These are phyloP conservation scores for Trichacis sp. DNA, from an alignment of 2,888 invertebrate species.

Conservation along the genomic window DNA sequence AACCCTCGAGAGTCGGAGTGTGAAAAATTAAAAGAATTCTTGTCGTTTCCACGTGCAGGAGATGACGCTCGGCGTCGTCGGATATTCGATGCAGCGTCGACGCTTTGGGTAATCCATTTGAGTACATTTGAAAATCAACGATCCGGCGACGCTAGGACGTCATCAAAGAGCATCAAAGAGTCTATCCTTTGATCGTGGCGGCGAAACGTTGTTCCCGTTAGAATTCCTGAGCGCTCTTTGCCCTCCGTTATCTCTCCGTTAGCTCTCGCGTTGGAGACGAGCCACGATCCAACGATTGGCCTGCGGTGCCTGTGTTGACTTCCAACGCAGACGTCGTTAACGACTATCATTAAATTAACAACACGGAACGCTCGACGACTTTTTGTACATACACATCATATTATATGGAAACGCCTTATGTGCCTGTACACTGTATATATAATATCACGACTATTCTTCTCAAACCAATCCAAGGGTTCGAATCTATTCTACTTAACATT, in stretches of 20 bases:
- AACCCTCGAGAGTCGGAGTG: no score
- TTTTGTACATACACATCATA: conserved; percentile 39
- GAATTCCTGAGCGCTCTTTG: not conserved
- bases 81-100: not conserved
- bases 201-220: not conserved
- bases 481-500: no score
- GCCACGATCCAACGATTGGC: conserved; percentile 42
- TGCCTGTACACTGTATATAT: conserved; percentile 39
- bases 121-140: conserved; percentile 19
- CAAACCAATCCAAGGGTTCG: no score
- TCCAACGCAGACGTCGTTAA: conserved; percentile 39
- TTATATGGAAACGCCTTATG: conserved; percentile 27
- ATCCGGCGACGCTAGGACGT: conserved; percentile 35
- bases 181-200: conserved; percentile 39
- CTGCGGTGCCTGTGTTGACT: conserved; percentile 42
- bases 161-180: conserved; percentile 34
- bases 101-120: conserved; percentile 7
- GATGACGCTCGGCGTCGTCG: not conserved
- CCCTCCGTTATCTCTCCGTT: no score
- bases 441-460: no score
- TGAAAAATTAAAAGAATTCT: no score
- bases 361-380: conserved; percentile 39
- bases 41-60: no score
- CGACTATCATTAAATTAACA: conserved; percentile 37
- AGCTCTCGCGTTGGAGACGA: no score